Evolutionary conservation across 2,113 vertebrate genomes (phyloP).

Genomic region (Carassius carassius): DNA sequence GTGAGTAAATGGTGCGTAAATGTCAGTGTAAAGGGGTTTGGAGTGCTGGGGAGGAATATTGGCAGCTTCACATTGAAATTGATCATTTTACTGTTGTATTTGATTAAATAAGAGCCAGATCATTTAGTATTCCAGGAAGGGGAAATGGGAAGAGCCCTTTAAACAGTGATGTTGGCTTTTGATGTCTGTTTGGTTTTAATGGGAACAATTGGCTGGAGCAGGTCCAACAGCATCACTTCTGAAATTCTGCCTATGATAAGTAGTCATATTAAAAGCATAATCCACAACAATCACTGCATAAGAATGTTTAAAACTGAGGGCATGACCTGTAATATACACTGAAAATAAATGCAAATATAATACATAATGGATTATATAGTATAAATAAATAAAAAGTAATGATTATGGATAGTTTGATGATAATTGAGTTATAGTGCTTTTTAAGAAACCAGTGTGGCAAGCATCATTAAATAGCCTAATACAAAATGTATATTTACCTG

Average conservation of each 20-base stretch:
- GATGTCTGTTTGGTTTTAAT: slow-evolving; percentile 31
- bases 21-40: neutral
- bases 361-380: too few relatives aligned
- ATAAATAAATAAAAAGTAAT: too few relatives aligned
- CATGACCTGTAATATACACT: neutral
- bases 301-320: neutral
- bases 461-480: too few relatives aligned
- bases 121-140: slow-evolving; percentile 47
- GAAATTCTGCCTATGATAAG: neutral
- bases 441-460: too few relatives aligned
- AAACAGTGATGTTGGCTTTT: slow-evolving; percentile 35
- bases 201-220: slow-evolving; percentile 27
- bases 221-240: slow-evolving; percentile 1
- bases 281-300: neutral
- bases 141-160: slow-evolving; percentile 20
- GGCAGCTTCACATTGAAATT: slow-evolving; percentile 15
- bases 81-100: slow-evolving; percentile 31
- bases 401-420: too few relatives aligned
- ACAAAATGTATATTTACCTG: too few relatives aligned
- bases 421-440: too few relatives aligned
- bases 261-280: neutral
- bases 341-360: neutral
- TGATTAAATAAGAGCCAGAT: slow-evolving; percentile 41
- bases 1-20: neutral
- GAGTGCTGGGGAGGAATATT: slow-evolving; percentile 21